Conservation (phyloP, 2,888 invertebrate genomes). For the Agrotis clavis region DNA sequence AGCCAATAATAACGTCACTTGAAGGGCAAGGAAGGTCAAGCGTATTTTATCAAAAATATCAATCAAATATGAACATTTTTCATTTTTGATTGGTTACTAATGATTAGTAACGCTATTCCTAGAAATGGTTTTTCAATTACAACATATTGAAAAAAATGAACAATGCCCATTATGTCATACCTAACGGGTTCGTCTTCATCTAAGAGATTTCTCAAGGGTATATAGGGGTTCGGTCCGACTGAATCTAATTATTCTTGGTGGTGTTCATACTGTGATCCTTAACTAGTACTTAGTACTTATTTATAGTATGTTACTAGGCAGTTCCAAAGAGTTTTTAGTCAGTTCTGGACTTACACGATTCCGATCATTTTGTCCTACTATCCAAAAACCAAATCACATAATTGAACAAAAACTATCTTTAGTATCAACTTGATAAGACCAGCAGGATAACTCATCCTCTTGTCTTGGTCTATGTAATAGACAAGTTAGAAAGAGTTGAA, state of each 20-base stretch:
- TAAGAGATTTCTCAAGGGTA: constrained; percentile 10
- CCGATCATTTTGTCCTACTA: background rate
- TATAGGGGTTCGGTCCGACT: background rate
- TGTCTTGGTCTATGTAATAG: background rate
- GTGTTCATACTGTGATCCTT: background rate
- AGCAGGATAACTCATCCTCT: no score
- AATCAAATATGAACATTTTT: no score
- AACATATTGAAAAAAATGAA: no score
- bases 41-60: no score
- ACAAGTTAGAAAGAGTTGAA: constrained; percentile 13
- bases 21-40: no score
- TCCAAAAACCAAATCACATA: background rate
- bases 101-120: no score
- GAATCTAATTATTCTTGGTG: constrained; percentile 11
- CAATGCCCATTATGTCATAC: background rate
- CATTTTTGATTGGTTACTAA: no score
- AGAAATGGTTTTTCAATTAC: no score
- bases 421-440: background rate
- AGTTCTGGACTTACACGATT: background rate
- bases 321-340: background rate
- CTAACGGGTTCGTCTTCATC: constrained; percentile 14
- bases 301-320: background rate
- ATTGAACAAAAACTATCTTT: background rate
- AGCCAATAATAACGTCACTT: no score
- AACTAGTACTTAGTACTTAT: background rate